Conservation (phyloP, 2,888 invertebrate genomes). For the Julus scandinavius region DNA sequence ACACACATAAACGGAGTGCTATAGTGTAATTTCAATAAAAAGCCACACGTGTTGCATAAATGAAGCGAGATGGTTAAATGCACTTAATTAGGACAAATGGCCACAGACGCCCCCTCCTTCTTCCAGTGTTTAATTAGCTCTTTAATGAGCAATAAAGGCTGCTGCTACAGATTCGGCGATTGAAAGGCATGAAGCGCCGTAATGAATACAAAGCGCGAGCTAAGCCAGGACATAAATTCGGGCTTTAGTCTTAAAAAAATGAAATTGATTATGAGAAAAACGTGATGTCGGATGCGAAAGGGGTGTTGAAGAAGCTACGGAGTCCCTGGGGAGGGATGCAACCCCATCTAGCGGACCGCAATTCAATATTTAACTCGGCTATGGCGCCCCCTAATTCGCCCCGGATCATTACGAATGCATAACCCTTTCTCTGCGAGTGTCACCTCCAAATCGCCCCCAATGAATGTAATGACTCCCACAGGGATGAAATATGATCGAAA, state of each 20-base stretch:
- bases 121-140: conserved; percentile 11
- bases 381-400: conserved; percentile 3
- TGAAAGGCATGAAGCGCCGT: conserved; percentile 7
- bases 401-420: conserved; percentile 19
- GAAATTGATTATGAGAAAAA: conserved; percentile 30
- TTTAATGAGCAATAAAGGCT: conserved; percentile 30
- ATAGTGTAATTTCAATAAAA: neutral
- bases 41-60: conserved; percentile 3
- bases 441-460: conserved; percentile 9
- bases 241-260: conserved; percentile 2
- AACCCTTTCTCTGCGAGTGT: conserved; percentile 6
- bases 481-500: conserved; percentile 22
- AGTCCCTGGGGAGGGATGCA: neutral
- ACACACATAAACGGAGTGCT: no score
- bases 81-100: conserved; percentile 42
- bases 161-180: neutral
- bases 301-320: no score
- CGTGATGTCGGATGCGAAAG: neutral
- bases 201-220: conserved; percentile 17
- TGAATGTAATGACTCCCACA: neutral
- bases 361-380: neutral
- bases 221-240: conserved; percentile 28
- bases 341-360: no score
- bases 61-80: conserved; percentile 20
- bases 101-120: neutral